phyloP scores from a whole-genome alignment of 2,888 invertebrate species.

The Plebejus melissa region DNA sequence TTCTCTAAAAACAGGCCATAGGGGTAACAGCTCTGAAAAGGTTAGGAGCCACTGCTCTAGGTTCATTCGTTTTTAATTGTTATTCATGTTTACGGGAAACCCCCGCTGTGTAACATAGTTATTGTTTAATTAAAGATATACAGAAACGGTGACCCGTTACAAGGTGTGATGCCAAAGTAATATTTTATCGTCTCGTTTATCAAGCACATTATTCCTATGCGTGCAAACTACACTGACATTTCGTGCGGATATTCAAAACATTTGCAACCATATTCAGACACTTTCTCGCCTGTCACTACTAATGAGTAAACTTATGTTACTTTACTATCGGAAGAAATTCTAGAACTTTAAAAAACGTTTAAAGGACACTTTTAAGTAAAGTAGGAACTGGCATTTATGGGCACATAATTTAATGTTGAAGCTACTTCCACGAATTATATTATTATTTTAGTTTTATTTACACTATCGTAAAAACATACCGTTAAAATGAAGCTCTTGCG shows the following conservation, averaged over 20 bases:
- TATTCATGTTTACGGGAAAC: not conserved
- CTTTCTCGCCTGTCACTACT: conserved; percentile 6
- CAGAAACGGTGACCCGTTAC: not conserved
- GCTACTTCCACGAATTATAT: no score
- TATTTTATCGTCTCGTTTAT: conserved; percentile 4
- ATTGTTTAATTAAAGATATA: not conserved
- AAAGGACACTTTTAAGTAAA: not conserved
- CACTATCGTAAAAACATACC: no score
- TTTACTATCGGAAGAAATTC: not conserved
- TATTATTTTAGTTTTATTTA: no score
- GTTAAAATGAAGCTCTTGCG: no score
- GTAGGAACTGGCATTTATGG: not conserved
- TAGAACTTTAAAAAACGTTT: not conserved
- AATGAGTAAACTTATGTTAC: not conserved
- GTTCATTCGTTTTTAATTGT: not conserved
- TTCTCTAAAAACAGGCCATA: no score
- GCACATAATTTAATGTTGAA: no score
- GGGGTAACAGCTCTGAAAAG: no score
- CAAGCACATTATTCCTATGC: conserved; percentile 4
- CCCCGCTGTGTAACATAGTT: not conserved
- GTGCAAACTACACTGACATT: conserved; percentile 22
- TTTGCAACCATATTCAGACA: not conserved
- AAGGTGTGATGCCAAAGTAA: conserved; percentile 23
- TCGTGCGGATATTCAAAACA: conserved; percentile 25
- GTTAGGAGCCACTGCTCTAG: not conserved